These are phyloP conservation scores for Habropoda laboriosa DNA, from an alignment of 1,140 invertebrate genomes.

Conservation along the genomic window DNA sequence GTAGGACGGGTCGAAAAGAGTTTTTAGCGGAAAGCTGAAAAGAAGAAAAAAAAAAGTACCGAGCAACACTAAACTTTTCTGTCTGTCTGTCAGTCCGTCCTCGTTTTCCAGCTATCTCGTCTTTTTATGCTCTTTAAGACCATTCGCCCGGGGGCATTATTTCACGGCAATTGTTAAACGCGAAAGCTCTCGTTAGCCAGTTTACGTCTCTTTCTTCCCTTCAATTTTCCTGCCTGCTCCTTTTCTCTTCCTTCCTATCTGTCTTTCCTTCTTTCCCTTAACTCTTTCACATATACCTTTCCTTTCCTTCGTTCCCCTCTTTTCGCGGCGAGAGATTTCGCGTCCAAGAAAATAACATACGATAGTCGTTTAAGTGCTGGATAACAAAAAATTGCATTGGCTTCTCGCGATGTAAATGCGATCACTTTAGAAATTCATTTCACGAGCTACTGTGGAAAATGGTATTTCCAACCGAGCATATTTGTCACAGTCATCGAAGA, in stretches of 20 bases:
- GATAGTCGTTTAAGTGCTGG: too few species aligned
- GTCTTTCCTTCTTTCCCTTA: background rate
- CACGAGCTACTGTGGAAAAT: too few species aligned
- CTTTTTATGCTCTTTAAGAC: constrained; percentile 13
- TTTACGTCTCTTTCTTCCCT: background rate
- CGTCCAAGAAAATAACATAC: too few species aligned
- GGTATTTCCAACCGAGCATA: too few species aligned
- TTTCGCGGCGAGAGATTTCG: too few species aligned
- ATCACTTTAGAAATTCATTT: too few species aligned
- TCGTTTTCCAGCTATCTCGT: background rate
- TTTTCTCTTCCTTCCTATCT: background rate
- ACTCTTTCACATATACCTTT: background rate
- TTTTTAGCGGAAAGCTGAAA: background rate
- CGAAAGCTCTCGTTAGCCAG: constrained; percentile 12
- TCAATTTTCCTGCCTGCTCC: background rate
- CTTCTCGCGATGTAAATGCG: too few species aligned
- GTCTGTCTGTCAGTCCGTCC: background rate
- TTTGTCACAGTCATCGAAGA: too few species aligned
- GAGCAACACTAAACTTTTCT: background rate
- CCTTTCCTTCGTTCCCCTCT: too few species aligned
- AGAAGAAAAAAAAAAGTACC: background rate
- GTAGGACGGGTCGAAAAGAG: too few species aligned
- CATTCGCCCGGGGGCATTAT: background rate
- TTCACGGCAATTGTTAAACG: constrained; percentile 6
- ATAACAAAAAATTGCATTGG: too few species aligned